Percentiles rank a stretch among this genome's conserved stretches.
Evolutionary conservation across 2,797 vertebrate species (phyloP).

Genomic region (Pseudochirops corinnae): DNA sequence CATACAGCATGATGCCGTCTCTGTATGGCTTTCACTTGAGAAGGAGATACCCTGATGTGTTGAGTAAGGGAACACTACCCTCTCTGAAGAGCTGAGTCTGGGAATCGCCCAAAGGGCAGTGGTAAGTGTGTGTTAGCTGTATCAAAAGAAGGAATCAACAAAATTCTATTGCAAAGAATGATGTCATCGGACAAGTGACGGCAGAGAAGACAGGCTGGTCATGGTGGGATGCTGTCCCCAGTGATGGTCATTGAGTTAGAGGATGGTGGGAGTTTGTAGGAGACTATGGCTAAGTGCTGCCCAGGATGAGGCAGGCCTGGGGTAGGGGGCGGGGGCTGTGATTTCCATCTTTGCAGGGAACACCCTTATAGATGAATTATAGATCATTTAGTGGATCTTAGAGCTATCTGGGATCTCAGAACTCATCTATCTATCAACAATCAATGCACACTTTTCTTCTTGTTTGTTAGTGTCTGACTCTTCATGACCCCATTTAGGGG

Average conservation of each 20-base stretch:
- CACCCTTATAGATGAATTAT: neutral
- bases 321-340: too few relatives aligned
- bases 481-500: neutral
- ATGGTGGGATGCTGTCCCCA: neutral
- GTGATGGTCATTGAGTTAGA: neutral
- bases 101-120: neutral
- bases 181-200: neutral
- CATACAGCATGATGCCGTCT: constrained; percentile 46
- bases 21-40: constrained; percentile 31
- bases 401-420: neutral
- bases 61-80: neutral
- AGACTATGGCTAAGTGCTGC: too few relatives aligned
- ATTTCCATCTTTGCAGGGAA: neutral
- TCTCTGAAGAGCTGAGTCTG: neutral
- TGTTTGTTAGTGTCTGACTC: neutral
- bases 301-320: neutral
- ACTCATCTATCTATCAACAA: neutral
- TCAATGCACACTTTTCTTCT: neutral
- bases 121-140: neutral
- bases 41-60: constrained; percentile 54
- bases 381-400: neutral
- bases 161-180: neutral
- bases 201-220: neutral
- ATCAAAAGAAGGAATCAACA: neutral
- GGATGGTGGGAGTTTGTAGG: too few relatives aligned